A percentile compares a stretch with the other conserved stretches of the same genome.
Conservation (phyloP, 1,140 invertebrate species). For the Sipha flava region DNA sequence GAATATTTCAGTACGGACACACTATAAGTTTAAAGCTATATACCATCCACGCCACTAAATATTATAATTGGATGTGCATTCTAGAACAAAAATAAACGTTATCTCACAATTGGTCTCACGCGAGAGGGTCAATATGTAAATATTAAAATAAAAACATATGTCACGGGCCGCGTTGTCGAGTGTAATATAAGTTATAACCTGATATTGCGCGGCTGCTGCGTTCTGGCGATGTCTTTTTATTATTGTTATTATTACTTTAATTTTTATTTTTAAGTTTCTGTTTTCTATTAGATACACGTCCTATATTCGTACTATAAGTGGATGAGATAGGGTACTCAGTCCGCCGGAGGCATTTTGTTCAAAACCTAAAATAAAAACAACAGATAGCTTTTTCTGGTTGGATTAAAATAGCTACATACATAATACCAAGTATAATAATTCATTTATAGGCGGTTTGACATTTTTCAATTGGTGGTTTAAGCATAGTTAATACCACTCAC, state of each 20-base stretch:
- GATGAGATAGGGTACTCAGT: neutral
- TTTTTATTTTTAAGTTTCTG: neutral
- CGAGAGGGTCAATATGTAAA: conserved; percentile 9
- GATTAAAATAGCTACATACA: no score
- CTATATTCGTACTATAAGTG: neutral
- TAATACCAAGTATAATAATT: no score
- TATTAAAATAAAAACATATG: neutral
- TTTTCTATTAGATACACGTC: neutral
- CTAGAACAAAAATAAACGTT: conserved; percentile 22
- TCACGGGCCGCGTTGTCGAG: neutral
- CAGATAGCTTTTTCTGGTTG: neutral
- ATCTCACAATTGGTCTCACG: conserved; percentile 27
- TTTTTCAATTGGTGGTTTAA: no score
- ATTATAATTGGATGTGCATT: neutral
- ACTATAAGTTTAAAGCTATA: neutral
- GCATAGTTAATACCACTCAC: no score
- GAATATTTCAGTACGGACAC: neutral
- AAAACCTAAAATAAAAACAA: neutral
- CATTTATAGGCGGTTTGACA: no score
- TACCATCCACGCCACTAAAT: conserved; percentile 13
- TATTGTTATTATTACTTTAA: neutral
- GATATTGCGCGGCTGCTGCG: neutral
- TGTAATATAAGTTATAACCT: neutral
- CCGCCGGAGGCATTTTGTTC: neutral
- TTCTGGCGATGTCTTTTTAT: neutral